Percentiles rank a stretch among this genome's conserved stretches.
Conservation (phyloP, 2,888 invertebrate species). For the Ochropleura plecta region DNA sequence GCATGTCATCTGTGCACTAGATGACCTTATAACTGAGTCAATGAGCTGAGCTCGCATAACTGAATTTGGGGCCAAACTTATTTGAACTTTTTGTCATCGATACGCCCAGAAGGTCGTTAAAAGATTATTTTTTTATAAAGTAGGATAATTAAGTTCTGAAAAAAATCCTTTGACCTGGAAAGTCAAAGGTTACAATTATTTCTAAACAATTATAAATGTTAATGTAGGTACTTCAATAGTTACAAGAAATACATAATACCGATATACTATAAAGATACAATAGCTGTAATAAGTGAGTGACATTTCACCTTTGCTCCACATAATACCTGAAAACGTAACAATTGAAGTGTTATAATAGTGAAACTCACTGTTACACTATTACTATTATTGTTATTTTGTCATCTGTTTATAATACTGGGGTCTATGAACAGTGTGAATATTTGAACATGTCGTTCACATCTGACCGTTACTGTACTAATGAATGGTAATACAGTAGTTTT, state of each 20-base stretch:
- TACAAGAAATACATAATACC: constrained; percentile 37
- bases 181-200: background rate
- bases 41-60: background rate
- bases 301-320: constrained; percentile 46
- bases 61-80: background rate
- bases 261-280: constrained; percentile 45
- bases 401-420: constrained; percentile 31
- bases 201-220: background rate
- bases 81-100: constrained; percentile 1
- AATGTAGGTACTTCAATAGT: constrained; percentile 10
- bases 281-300: constrained; percentile 35
- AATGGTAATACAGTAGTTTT: constrained; percentile 34
- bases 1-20: background rate
- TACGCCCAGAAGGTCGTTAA: background rate
- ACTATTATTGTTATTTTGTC: constrained; percentile 48
- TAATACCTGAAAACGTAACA: constrained; percentile 55
- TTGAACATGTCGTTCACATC: constrained; percentile 44
- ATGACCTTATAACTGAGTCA: background rate
- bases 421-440: constrained; percentile 42
- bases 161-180: background rate
- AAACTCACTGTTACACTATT: constrained; percentile 32
- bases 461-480: constrained; percentile 22
- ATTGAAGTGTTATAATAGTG: constrained; percentile 55
- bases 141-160: background rate
- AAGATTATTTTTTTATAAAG: background rate